Evolutionary conservation across 2,888 invertebrate species (phyloP).

Genomic region (Dorcus parallelipipedus): DNA sequence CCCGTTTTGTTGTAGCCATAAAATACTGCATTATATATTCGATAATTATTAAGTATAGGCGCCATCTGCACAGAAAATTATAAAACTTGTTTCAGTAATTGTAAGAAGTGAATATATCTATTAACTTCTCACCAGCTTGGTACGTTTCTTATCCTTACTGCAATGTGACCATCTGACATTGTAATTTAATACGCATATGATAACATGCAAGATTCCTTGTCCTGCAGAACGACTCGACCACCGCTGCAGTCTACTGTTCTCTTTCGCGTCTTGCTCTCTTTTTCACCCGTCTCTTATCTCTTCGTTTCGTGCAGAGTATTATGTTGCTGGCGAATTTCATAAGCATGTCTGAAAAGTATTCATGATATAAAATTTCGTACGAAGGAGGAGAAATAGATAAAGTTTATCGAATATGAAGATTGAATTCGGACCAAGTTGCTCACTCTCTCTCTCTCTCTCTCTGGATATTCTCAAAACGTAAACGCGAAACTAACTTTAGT

Average conservation of each 20-base stretch:
- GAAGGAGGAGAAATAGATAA: slow-evolving; percentile 8
- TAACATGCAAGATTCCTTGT: neutral
- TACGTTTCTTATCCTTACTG: no score
- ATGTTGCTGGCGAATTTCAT: neutral
- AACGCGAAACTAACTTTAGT: slow-evolving; percentile 33
- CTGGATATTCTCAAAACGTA: slow-evolving; percentile 29
- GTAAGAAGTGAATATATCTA: no score
- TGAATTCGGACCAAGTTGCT: slow-evolving; percentile 13
- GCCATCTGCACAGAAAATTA: no score
- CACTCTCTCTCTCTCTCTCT: slow-evolving; percentile 5
- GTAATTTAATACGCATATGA: neutral
- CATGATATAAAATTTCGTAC: neutral
- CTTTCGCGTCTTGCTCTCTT: neutral
- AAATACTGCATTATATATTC: no score
- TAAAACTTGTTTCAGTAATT: no score
- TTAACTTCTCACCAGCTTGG: no score
- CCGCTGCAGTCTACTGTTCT: slow-evolving; percentile 1
- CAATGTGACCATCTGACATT: neutral
- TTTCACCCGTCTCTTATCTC: neutral
- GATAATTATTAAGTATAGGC: no score
- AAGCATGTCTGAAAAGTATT: neutral
- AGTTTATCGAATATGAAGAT: slow-evolving; percentile 19
- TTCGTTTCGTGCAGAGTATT: neutral
- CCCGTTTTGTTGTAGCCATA: no score
- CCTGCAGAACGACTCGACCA: neutral